These are phyloP conservation scores for Psylliodes chrysocephalus DNA, from an alignment of 2,888 invertebrate genomes.

Conservation along the genomic window DNA sequence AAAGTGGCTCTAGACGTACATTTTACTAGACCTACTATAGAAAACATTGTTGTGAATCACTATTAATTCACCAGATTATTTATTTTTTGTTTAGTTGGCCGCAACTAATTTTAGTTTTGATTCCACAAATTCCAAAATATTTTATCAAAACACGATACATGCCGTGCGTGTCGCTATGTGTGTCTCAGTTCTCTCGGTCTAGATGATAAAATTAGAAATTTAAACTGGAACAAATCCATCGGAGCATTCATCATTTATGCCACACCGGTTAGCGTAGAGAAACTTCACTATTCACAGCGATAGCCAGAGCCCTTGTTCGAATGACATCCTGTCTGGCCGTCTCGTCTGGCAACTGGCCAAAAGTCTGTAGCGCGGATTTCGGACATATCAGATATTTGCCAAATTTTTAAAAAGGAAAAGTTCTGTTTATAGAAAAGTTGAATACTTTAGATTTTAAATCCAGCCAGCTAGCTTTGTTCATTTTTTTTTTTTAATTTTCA, in stretches of 20 bases:
- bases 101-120: background rate
- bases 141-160: conserved; percentile 7
- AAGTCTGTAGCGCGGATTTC: background rate
- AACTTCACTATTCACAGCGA: conserved; percentile 1
- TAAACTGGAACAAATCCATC: conserved; percentile 14
- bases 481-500: too few species aligned
- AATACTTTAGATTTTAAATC: too few species aligned
- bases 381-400: background rate
- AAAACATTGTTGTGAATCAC: too few species aligned
- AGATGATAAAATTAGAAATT: conserved; percentile 14
- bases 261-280: background rate
- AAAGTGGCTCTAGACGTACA: too few species aligned
- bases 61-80: too few species aligned
- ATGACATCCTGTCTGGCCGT: conserved; percentile 9
- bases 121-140: conserved; percentile 12
- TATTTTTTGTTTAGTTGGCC: background rate
- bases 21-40: too few species aligned
- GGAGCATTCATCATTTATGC: conserved; percentile 16
- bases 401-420: too few species aligned
- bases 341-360: background rate
- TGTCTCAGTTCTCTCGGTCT: background rate
- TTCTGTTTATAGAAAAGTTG: too few species aligned
- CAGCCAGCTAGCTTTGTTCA: too few species aligned
- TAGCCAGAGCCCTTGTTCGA: background rate
- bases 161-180: background rate